Evolutionary conservation across 1,140 invertebrate species (phyloP).

Genomic region (Drosophila arawakana): DNA sequence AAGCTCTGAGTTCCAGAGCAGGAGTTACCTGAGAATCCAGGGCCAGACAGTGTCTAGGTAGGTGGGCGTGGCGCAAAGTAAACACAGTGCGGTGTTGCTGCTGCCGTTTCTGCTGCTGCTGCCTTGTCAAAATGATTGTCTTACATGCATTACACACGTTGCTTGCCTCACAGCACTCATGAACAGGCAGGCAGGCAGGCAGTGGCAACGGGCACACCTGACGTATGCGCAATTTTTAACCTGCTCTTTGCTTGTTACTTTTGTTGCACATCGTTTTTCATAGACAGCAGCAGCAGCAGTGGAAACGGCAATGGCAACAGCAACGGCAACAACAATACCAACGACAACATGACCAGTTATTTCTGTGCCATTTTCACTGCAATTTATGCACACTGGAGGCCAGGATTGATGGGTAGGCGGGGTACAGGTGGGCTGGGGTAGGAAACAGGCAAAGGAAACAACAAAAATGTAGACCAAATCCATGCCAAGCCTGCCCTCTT

Average conservation of each 20-base stretch:
- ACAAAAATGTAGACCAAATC: slow-evolving; percentile 64
- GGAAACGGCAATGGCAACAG: slow-evolving; percentile 31
- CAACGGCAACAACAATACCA: slow-evolving; percentile 41
- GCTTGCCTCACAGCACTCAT: slow-evolving; percentile 33
- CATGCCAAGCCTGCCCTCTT: slow-evolving; percentile 60
- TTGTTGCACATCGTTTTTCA: slow-evolving; percentile 80
- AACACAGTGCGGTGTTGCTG: slow-evolving; percentile 35
- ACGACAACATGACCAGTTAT: slow-evolving; percentile 37
- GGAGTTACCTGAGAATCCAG: slow-evolving; percentile 6
- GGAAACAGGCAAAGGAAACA: slow-evolving; percentile 4
- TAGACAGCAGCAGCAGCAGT: slow-evolving; percentile 59
- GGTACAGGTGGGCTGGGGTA: background rate
- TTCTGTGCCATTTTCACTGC: slow-evolving; percentile 76
- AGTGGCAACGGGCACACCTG: slow-evolving; percentile 52
- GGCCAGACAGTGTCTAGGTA: slow-evolving; percentile 37
- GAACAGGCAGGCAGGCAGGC: background rate
- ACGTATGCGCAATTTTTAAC: slow-evolving; percentile 79
- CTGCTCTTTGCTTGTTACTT: slow-evolving; percentile 62
- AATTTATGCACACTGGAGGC: slow-evolving; percentile 71
- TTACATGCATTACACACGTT: slow-evolving; percentile 75
- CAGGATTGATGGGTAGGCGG: background rate
- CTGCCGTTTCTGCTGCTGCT: slow-evolving; percentile 34
- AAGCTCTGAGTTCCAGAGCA: slow-evolving; percentile 25
- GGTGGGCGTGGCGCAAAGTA: slow-evolving; percentile 41
- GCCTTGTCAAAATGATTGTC: slow-evolving; percentile 80